phyloP scores from a whole-genome alignment of 2,113 vertebrate genomes.

The Pipa parva region DNA sequence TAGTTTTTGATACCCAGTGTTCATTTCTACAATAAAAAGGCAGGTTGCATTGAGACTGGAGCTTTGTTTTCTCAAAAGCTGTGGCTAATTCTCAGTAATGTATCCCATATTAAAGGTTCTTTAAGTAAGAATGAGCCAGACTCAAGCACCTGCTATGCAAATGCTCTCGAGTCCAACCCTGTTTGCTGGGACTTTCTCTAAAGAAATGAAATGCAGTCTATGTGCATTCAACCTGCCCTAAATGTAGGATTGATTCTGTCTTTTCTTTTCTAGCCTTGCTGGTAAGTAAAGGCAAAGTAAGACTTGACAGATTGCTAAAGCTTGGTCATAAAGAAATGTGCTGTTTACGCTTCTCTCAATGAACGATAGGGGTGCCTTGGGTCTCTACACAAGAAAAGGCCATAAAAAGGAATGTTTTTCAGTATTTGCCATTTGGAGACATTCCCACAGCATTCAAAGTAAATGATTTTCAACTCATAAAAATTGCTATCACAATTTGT shows the following conservation, averaged over 20 bases:
- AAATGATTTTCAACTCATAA: no score
- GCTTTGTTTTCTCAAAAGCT: slow-evolving; percentile 52
- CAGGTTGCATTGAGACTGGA: slow-evolving; percentile 35
- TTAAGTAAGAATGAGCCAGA: slow-evolving; percentile 69
- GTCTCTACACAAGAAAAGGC: neutral
- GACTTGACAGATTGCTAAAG: slow-evolving; percentile 52
- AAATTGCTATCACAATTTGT: neutral
- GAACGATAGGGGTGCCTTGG: slow-evolving; percentile 18
- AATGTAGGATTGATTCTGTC: slow-evolving; percentile 23
- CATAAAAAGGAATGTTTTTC: no score
- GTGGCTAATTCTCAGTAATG: slow-evolving; percentile 72
- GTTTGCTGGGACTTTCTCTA: slow-evolving; percentile 35
- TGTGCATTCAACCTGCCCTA: slow-evolving; percentile 49
- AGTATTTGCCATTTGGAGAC: slow-evolving; percentile 20
- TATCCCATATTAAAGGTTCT: slow-evolving; percentile 76
- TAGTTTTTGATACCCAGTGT: no score
- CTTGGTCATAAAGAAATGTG: slow-evolving; percentile 29
- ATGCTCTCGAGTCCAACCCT: slow-evolving; percentile 64
- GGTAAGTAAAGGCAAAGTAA: slow-evolving; percentile 46
- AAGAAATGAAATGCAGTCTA: slow-evolving; percentile 22
- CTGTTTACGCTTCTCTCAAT: slow-evolving; percentile 18
- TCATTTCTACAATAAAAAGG: neutral
- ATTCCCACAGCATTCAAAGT: slow-evolving; percentile 29
- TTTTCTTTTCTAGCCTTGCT: slow-evolving; percentile 38
- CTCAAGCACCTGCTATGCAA: slow-evolving; percentile 81